phyloP scores from a whole-genome alignment of 2,888 invertebrate genomes.

The Petrolisthes cinctipes region DNA sequence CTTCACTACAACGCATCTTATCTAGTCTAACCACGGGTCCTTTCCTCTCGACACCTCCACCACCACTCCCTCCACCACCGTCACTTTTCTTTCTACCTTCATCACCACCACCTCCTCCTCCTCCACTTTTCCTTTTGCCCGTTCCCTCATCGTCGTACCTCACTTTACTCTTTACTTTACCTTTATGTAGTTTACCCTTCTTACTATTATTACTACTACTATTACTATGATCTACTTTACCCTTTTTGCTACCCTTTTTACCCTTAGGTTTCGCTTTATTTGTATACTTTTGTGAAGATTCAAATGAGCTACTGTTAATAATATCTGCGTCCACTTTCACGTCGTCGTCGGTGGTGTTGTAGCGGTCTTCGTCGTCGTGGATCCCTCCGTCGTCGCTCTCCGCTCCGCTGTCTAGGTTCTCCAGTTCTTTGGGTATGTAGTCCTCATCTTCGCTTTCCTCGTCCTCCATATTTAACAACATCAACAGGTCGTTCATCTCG shows the following conservation, averaged over 20 bases:
- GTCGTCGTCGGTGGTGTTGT: constrained; percentile 16
- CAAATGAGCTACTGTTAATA: no score
- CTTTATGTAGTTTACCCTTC: constrained; percentile 42
- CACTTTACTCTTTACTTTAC: constrained; percentile 28
- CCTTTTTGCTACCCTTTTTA: constrained; percentile 48
- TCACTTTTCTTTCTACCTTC: neutral
- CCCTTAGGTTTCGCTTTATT: constrained; percentile 41
- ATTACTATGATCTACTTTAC: constrained; percentile 6
- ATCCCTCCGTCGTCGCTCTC: constrained; percentile 49
- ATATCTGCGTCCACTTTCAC: neutral
- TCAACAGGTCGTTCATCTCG: constrained; percentile 63
- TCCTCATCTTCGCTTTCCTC: constrained; percentile 66
- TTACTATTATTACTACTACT: constrained; percentile 16
- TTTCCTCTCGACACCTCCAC: constrained; percentile 20
- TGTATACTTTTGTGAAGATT: neutral
- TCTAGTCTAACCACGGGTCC: constrained; percentile 42
- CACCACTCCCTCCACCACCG: neutral
- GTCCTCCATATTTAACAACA: constrained; percentile 64
- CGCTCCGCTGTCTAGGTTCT: constrained; percentile 40
- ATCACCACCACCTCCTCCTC: neutral
- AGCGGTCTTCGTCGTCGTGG: constrained; percentile 4
- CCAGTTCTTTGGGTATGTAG: constrained; percentile 59
- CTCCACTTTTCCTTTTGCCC: neutral
- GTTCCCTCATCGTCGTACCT: constrained; percentile 15
- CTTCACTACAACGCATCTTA: constrained; percentile 26